These are phyloP conservation scores for Hypothenemus hampei DNA, from an alignment of 1,140 invertebrate genomes.

Conservation along the genomic window DNA sequence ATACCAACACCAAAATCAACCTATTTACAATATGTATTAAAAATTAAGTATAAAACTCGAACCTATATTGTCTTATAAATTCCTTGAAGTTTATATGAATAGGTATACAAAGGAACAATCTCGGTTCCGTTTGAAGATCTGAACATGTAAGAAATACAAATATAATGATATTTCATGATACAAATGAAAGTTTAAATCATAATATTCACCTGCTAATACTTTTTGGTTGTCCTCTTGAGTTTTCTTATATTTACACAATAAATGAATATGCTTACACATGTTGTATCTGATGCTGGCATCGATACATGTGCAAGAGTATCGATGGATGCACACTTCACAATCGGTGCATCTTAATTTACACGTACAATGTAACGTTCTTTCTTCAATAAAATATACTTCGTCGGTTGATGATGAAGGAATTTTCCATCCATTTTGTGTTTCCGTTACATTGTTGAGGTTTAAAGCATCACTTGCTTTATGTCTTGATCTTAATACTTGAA, in stretches of 20 bases:
- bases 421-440: background rate
- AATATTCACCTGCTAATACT: too few species aligned
- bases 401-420: background rate
- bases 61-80: too few species aligned
- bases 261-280: constrained; percentile 18
- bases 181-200: too few species aligned
- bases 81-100: too few species aligned
- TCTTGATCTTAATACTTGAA: background rate
- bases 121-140: too few species aligned
- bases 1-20: too few species aligned
- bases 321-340: constrained; percentile 6
- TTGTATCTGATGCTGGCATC: constrained; percentile 6
- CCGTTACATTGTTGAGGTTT: background rate
- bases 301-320: constrained; percentile 10
- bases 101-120: too few species aligned
- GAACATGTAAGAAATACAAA: too few species aligned
- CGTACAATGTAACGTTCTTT: background rate
- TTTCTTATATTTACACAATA: constrained; percentile 1
- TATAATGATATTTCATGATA: too few species aligned
- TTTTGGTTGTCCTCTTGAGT: too few species aligned
- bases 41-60: too few species aligned
- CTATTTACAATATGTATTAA: too few species aligned
- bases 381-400: constrained; percentile 2
- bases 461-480: background rate
- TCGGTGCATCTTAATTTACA: background rate